Evolutionary conservation across 2,113 vertebrate genomes (phyloP).

Genomic region (Corydoras sp.): DNA sequence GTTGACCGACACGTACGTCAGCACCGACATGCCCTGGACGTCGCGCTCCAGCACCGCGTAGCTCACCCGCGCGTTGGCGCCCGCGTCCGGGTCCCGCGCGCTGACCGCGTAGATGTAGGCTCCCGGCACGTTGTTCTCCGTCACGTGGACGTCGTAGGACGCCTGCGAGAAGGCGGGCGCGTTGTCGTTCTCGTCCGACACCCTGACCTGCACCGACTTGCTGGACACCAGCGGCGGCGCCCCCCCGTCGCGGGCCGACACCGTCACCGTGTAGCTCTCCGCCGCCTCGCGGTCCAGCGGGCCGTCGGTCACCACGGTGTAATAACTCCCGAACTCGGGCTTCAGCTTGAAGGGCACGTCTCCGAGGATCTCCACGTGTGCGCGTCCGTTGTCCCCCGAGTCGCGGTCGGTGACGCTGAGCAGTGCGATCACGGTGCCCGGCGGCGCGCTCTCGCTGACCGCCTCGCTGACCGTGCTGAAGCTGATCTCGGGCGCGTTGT

Average conservation of each 20-base stretch:
- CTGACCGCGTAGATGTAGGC: slow-evolving; percentile 95
- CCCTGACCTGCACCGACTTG: slow-evolving; percentile 87
- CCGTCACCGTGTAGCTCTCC: slow-evolving; percentile 85
- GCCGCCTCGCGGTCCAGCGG: slow-evolving; percentile 84
- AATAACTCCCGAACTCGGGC: slow-evolving; percentile 89
- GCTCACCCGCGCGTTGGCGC: slow-evolving; percentile 81
- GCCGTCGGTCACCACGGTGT: slow-evolving; percentile 90
- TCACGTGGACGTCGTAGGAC: slow-evolving; percentile 90
- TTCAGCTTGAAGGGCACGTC: slow-evolving; percentile 92
- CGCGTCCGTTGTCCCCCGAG: slow-evolving; percentile 87
- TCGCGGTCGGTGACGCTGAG: slow-evolving; percentile 91
- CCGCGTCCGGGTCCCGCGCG: slow-evolving; percentile 84
- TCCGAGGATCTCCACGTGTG: slow-evolving; percentile 87
- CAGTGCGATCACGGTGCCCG: slow-evolving; percentile 90
- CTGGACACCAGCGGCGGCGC: slow-evolving; percentile 80
- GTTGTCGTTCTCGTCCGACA: slow-evolving; percentile 95
- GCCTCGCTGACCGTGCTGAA: slow-evolving; percentile 95
- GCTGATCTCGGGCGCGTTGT: slow-evolving; percentile 93
- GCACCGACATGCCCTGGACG: slow-evolving; percentile 94
- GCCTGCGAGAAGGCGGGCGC: slow-evolving; percentile 86
- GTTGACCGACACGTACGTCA: slow-evolving; percentile 97
- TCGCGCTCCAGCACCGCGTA: slow-evolving; percentile 93
- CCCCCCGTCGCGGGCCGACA: slow-evolving; percentile 85
- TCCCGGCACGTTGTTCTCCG: slow-evolving; percentile 94
- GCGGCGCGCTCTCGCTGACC: slow-evolving; percentile 85